Conservation (phyloP, 2,113 vertebrate species). For the Solenodon paradoxus region DNA sequence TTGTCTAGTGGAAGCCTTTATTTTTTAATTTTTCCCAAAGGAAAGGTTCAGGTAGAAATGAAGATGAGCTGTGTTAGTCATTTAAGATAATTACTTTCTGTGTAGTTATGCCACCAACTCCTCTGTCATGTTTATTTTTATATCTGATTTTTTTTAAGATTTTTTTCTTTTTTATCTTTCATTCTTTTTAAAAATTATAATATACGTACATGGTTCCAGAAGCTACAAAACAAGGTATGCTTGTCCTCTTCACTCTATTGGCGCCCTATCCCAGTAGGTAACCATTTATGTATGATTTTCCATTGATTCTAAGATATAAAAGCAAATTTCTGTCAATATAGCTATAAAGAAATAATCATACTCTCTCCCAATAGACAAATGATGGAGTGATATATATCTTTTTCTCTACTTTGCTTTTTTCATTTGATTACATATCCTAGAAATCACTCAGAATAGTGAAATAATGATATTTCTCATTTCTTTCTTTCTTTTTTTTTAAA, state of each 20-base stretch:
- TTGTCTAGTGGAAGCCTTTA: neutral
- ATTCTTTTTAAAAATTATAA: neutral
- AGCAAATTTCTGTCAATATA: neutral
- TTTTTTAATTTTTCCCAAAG: too few relatives aligned
- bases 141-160: neutral
- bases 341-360: neutral
- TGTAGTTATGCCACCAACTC: neutral
- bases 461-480: neutral
- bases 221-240: neutral
- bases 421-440: neutral
- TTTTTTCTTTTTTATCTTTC: neutral
- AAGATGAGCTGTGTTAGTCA: neutral
- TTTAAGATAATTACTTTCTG: neutral
- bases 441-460: neutral
- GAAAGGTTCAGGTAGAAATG: too few relatives aligned
- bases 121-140: neutral
- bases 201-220: neutral
- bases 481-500: too few relatives aligned
- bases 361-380: neutral
- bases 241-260: neutral
- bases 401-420: neutral
- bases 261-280: neutral
- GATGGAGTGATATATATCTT: neutral
- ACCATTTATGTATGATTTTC: neutral
- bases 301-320: neutral